A percentile compares a stretch with the other conserved stretches of the same genome.
Evolutionary conservation across 2,797 vertebrate species (phyloP).

Genomic region (Eulemur mongoz): DNA sequence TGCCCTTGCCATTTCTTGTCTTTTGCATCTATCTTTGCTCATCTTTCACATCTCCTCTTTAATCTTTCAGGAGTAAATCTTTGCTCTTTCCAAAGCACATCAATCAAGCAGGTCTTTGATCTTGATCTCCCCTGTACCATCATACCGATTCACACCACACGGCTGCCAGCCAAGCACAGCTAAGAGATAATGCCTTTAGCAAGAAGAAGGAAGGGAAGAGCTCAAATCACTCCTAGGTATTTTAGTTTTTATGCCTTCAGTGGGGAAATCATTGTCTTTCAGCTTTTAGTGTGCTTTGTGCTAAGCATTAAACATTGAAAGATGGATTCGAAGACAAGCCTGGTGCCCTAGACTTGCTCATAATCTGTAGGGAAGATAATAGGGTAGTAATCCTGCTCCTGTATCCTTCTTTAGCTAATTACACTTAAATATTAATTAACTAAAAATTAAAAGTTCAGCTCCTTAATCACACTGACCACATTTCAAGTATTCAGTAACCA

Average conservation of each 20-base stretch:
- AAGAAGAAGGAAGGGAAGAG: not conserved
- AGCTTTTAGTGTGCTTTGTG: not conserved
- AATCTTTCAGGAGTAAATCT: not conserved
- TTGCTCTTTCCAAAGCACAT: not conserved
- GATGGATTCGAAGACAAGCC: not conserved
- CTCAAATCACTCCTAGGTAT: not conserved
- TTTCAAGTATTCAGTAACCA: not conserved
- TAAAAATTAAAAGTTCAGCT: not conserved
- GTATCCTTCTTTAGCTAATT: not conserved
- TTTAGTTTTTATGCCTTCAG: not conserved
- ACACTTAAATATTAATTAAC: not conserved
- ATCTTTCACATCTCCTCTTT: not conserved
- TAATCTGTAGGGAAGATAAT: not conserved
- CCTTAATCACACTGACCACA: not conserved
- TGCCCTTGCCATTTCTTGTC: not conserved
- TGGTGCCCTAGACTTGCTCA: not conserved
- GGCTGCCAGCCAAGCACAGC: not conserved
- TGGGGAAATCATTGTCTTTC: not conserved
- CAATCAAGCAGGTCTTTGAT: not conserved
- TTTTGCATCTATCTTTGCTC: not conserved
- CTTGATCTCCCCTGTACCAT: not conserved
- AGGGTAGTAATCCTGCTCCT: not conserved
- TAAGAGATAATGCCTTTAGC: not conserved
- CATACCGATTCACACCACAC: fast-evolving
- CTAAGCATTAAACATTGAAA: not conserved